These are phyloP conservation scores for Corythoichthys intestinalis DNA, from an alignment of 2,113 vertebrate genomes.

Conservation along the genomic window DNA sequence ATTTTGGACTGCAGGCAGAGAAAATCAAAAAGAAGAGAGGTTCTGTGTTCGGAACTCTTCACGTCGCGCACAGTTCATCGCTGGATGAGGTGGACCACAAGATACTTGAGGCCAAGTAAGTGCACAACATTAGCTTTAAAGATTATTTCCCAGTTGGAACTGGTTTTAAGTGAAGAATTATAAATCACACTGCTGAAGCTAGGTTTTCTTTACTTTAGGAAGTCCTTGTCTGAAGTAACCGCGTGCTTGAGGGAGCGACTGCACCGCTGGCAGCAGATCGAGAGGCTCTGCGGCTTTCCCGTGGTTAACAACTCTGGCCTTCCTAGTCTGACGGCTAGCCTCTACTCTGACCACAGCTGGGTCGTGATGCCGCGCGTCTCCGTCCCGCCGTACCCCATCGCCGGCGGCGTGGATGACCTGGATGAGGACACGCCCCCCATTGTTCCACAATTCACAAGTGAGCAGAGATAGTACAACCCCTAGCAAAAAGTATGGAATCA, in stretches of 20 bases:
- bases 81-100: constrained; percentile 99
- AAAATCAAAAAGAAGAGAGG: constrained; percentile 98
- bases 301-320: constrained; percentile 93
- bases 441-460: constrained; percentile 89
- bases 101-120: constrained; percentile 98
- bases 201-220: constrained; percentile 64
- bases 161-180: too few species aligned
- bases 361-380: constrained; percentile 97
- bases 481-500: too few species aligned
- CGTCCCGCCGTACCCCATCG: constrained; percentile 93
- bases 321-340: constrained; percentile 88
- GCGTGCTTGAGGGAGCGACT: constrained; percentile 93
- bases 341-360: constrained; percentile 98
- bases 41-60: constrained; percentile 93
- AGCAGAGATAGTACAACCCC: too few species aligned
- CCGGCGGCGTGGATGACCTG: constrained; percentile 93
- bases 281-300: constrained; percentile 96
- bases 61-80: constrained; percentile 97
- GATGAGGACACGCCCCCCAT: constrained; percentile 97
- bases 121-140: not conserved
- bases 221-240: constrained; percentile 91
- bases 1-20: constrained; percentile 80
- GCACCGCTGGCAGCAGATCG: constrained; percentile 98
- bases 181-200: too few species aligned
- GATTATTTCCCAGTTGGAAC: too few species aligned